Evolutionary conservation across 1,140 invertebrate genomes (phyloP), one percentile per base, ranked within the genome.

Genomic region (Sarcophaga peregrina): DNA sequence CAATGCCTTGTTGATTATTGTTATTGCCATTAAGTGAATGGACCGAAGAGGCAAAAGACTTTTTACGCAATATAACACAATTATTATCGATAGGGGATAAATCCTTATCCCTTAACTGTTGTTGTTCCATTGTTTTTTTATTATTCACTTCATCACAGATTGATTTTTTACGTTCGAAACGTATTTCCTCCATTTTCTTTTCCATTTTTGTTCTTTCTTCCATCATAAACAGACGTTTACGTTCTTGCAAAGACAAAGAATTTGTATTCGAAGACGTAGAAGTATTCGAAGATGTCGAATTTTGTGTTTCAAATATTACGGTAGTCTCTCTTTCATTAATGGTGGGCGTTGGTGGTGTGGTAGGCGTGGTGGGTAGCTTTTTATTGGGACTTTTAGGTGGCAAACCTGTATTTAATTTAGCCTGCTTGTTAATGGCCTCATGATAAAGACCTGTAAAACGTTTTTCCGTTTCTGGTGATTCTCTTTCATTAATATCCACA

Each of bases 51-150:
- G 83, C 86, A 62, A 89, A 91, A 82, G 90, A 93, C 91, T 92
- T 94, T 89, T 90, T 93, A 87, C 88, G 92, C 89, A 92, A 90
- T 88, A 92, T 92, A 85, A 91, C 92, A 37, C 25, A 37, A 0
- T 82, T 84, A 80, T 83, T 83, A 15, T 85, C 83, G 10, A 46
- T 8, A 13, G 20, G 20, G 1, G 72, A 72, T 8, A 68, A 11
- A 45, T 48, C 25, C 13, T 62, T 81, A 4, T 50, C 37, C 13
- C 17, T 54, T 83, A n/a, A n/a, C n/a, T n/a, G 25, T 37, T 68
- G 62, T 68, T 68, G 6, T 8, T 47, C 72, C 37, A 81, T 37
- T 7, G 78, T 20, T 83, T 87, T 86, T 46, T 68, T 68, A 9
- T 25, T 17, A 52, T 80, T 83, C n/a, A 85, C 80, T n/a, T 86